Evolutionary conservation across 2,888 invertebrate species (phyloP), one percentile per base, ranked within the genome.

Genomic region (Perithous albicinctus): DNA sequence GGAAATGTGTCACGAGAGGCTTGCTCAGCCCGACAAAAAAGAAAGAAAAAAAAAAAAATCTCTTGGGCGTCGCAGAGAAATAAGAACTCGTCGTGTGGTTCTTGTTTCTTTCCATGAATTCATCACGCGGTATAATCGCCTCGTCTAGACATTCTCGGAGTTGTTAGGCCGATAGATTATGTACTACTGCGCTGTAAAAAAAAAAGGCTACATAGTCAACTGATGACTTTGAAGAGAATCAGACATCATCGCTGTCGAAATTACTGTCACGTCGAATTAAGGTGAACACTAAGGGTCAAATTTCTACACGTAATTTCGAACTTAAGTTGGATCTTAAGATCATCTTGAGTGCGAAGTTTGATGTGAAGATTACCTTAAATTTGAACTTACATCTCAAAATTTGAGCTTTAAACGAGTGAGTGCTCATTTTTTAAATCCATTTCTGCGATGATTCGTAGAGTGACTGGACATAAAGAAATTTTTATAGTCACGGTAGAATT

Each of bases 101-200:
- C 48, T 59, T 63, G 32, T 46, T 67, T 56, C 59, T 43, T 70
- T 54, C 69, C 51, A 38, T 18, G 69, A 77, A 77, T 77, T 63
- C 63, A 48, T 77, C 77, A 38, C 38, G 18, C 51, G 41, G n/a
- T 26, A 32, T 64, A 70, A 77, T 77, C 61, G 51, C 41, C 77
- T 8, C 20, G 46, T 61, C 63, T 48, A 63, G 38, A 54, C 54
- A 23, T 61, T 70, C 41, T 64, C 15, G 29, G 29, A 70, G 54
- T 70, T 63, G 43, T 70, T 63, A 70, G 69, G 8, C 29, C 15
- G 35, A 35, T 48, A 26, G 41, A 43, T 70, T 15, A n/a, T 41
- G 23, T 48, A 5, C 41, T 7, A 51, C 12, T 18, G 8, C 15
- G 29, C 12, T 10, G 18, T 2, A 3, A 15, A 43, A 15, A 46